Base-by-base conservation (phyloP, 2,113 vertebrate genomes). In the Ciconia boyciana region DNA sequence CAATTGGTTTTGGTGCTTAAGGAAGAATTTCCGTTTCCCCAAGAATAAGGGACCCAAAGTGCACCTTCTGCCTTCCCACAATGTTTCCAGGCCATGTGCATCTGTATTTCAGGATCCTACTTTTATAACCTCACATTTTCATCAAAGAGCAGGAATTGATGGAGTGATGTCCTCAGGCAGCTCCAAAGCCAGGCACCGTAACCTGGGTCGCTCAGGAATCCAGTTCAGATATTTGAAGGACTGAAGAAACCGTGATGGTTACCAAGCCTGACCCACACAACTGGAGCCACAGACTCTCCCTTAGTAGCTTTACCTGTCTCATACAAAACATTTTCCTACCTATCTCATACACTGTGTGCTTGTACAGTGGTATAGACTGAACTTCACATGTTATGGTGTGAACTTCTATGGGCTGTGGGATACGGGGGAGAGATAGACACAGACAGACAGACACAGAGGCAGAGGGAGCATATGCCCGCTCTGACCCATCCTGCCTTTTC, bases 211-310 rank as follows among this genome's bases (percentile, higher is more conserved):
- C 52, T 66, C 61, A 69, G 52, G 61, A 76, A 64, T n/a, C 29
- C 71, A 19, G 64, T 41, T 34, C 57, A 79, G 36, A 5, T 18
- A 48, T 13, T 22, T 51, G 32, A 81, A 54, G 16, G 15, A 2
- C 36, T 25, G 43, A 79, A 1, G 1, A 79, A 85, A 55, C 19
- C 0, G 0, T 43, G 54, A 6, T 25, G 3, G 46, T 66, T 41
- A 20, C 36, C 31, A 55, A 48, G 13, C 12, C 49, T 58, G 44
- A 28, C 26, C 18, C 32, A 25, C n/a, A 21, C 20, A 48, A 16
- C 6, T n/a, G n/a, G 10, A 84, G 26, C 8, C 41, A 69, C 24
- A 46, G 24, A 52, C 20, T 70, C 46, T 54, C 55, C 34, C 11
- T 43, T 25, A 14, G 13, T 18, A 65, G 34, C 6, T 82, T 88